Evolutionary conservation across 2,888 invertebrate genomes (phyloP).

Genomic region (Bombylius major): DNA sequence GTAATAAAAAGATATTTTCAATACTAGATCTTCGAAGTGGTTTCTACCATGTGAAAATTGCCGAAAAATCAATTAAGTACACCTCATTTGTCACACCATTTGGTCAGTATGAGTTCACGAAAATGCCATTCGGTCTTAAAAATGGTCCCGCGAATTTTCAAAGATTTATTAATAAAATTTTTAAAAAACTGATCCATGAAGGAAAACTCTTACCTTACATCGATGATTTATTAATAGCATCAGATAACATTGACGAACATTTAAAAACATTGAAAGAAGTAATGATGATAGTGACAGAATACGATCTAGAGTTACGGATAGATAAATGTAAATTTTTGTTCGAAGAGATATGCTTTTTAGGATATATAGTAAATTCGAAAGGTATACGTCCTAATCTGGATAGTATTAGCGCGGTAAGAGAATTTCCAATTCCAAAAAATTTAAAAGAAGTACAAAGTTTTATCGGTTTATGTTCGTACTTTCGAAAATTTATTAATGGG

Average conservation of each 20-base stretch:
- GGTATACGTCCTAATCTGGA: neutral
- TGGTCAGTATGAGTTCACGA: constrained; percentile 1
- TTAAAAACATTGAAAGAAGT: neutral
- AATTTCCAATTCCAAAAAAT: neutral
- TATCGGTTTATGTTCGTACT: neutral
- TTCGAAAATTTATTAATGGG: neutral
- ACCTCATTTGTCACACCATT: neutral
- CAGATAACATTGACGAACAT: constrained; percentile 12
- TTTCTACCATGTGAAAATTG: neutral
- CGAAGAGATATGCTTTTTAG: neutral
- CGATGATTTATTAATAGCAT: constrained; percentile 15
- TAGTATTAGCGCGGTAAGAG: neutral
- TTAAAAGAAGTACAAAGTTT: neutral
- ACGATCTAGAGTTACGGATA: neutral
- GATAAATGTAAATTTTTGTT: constrained; percentile 1
- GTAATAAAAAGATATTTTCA: neutral
- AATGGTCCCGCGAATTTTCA: neutral
- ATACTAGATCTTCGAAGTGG: neutral
- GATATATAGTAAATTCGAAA: neutral
- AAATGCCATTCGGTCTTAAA: neutral
- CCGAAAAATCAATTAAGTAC: neutral
- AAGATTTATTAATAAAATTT: neutral
- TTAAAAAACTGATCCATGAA: neutral
- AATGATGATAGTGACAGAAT: neutral
- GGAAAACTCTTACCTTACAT: constrained; percentile 13